Conservation (phyloP, 2,797 vertebrate species). For the Valencia hispanica region DNA sequence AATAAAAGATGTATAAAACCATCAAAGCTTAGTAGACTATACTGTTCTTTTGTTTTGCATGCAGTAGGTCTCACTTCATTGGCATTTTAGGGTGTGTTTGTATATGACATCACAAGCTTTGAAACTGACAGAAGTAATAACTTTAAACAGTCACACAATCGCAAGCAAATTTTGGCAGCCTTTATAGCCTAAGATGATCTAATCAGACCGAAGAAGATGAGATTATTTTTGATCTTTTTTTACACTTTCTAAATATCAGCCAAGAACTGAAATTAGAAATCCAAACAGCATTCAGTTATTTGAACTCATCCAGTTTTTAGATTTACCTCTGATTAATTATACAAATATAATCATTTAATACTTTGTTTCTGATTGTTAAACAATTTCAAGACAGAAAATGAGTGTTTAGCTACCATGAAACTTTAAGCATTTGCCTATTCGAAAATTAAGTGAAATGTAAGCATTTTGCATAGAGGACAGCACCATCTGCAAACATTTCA, state of each 20-base stretch:
- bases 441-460: not conserved
- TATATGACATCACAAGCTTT: not conserved
- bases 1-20: not conserved
- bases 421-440: not conserved
- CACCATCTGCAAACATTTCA: not conserved
- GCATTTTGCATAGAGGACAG: not conserved
- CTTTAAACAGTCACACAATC: not conserved
- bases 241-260: not conserved
- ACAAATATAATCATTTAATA: not conserved
- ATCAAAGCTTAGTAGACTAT: not conserved
- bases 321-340: not conserved
- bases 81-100: not conserved
- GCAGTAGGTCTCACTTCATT: not conserved
- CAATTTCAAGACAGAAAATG: not conserved
- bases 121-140: not conserved
- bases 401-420: not conserved
- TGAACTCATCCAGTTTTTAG: not conserved
- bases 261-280: not conserved
- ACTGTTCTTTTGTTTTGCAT: not conserved
- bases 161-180: slow-evolving; percentile 1
- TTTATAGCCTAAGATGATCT: not conserved
- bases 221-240: not conserved
- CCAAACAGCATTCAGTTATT: not conserved
- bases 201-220: not conserved
- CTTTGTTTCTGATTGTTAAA: not conserved